These are phyloP conservation scores for Cacoxenus indagator DNA, from an alignment of 2,888 invertebrate species.

Conservation along the genomic window DNA sequence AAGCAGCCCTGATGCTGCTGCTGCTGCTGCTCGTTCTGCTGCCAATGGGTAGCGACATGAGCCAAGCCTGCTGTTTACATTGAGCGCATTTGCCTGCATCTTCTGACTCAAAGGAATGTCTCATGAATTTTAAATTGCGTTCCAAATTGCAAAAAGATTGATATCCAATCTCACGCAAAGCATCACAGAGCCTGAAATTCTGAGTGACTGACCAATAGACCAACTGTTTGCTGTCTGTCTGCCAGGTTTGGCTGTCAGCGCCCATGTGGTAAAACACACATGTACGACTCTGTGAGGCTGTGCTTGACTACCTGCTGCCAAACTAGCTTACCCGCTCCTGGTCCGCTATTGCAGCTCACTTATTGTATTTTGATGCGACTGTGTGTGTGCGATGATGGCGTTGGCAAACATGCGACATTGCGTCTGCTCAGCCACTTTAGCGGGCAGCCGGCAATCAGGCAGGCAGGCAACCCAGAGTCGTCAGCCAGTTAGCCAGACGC, in stretches of 20 bases:
- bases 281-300: constrained; percentile 6
- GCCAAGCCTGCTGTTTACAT: constrained; percentile 10
- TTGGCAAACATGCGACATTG: constrained; percentile 58
- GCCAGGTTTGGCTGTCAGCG: background rate
- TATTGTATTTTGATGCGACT: constrained; percentile 16
- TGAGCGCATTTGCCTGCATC: constrained; percentile 35
- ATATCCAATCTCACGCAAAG: constrained; percentile 67
- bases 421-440: constrained; percentile 49
- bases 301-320: constrained; percentile 23
- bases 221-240: background rate
- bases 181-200: constrained; percentile 37
- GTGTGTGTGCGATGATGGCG: constrained; percentile 36
- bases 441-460: constrained; percentile 12
- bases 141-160: constrained; percentile 68
- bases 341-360: background rate
- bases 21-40: background rate
- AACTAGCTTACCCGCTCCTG: constrained; percentile 12
- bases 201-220: background rate
- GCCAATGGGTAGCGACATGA: background rate
- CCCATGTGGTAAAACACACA: background rate
- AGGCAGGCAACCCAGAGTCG: constrained; percentile 13
- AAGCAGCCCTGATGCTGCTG: constrained; percentile 21
- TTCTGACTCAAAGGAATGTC: constrained; percentile 66
- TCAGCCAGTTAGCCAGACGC: constrained; percentile 45
- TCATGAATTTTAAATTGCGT: constrained; percentile 68